These are phyloP conservation scores for Pachyuromys duprasi DNA, from an alignment of 2,797 vertebrate species.

Conservation along the genomic window DNA sequence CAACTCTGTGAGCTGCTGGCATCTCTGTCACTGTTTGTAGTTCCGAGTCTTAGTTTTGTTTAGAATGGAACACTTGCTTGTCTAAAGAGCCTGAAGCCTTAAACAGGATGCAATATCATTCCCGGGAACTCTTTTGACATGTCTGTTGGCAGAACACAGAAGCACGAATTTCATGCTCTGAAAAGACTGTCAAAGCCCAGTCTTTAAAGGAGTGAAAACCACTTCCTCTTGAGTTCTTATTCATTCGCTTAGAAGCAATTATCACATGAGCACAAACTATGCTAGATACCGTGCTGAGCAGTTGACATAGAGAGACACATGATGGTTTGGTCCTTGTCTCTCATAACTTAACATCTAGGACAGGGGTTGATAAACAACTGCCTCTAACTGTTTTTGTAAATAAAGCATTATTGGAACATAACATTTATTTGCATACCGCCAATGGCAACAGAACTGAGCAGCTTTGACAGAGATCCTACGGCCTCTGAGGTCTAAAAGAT, in stretches of 20 bases:
- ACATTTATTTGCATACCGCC: background rate
- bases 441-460: background rate
- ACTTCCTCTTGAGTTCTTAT: background rate
- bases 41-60: background rate
- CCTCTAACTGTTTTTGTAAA: constrained; percentile 11
- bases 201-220: background rate
- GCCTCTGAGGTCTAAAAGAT: background rate
- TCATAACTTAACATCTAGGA: background rate
- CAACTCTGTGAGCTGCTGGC: background rate
- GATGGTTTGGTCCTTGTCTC: background rate
- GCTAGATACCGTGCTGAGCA: background rate
- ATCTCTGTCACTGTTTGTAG: background rate
- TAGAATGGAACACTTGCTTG: background rate
- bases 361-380: background rate
- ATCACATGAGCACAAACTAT: background rate
- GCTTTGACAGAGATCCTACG: background rate
- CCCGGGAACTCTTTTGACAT: constrained; percentile 45
- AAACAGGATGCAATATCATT: background rate
- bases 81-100: background rate
- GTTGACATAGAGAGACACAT: background rate
- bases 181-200: constrained; percentile 41
- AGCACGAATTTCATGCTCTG: background rate
- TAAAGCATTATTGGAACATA: constrained; percentile 65
- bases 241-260: constrained; percentile 7
- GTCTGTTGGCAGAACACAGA: constrained; percentile 60